Evolutionary conservation across 2,113 vertebrate species (phyloP).

Genomic region (Silurus glanis): DNA sequence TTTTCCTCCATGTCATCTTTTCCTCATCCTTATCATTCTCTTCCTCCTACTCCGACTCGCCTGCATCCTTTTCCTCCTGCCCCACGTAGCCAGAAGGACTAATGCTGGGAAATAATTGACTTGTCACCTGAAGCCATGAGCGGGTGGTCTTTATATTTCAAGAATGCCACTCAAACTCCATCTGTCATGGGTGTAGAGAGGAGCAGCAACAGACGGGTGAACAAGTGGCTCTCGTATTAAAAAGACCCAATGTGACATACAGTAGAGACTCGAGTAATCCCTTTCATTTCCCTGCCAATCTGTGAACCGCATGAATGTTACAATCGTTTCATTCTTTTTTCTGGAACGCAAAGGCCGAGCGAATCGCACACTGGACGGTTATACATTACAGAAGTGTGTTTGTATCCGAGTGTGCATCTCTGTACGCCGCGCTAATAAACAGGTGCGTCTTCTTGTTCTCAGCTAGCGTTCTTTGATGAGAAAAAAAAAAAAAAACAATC

Average conservation of each 20-base stretch:
- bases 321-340: background rate
- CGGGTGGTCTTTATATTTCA: background rate
- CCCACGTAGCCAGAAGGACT: background rate
- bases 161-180: constrained; percentile 22
- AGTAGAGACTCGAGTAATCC: constrained; percentile 7
- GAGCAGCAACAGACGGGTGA: constrained; percentile 3
- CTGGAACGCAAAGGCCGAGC: background rate
- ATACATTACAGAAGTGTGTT: background rate
- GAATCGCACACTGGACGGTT: background rate
- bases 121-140: constrained; percentile 11
- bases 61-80: background rate
- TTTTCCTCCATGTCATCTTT: no score
- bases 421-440: constrained; percentile 18
- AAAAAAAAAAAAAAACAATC: constrained; percentile 5
- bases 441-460: constrained; percentile 39
- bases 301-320: constrained; percentile 19
- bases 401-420: background rate
- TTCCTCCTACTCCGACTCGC: no score
- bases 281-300: constrained; percentile 6
- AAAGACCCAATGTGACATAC: background rate
- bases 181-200: background rate
- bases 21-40: background rate
- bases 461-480: background rate
- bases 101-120: constrained; percentile 29
- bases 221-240: constrained; percentile 7